These are phyloP conservation scores for Pholis gunnellus DNA, from an alignment of 2,113 vertebrate genomes.

Conservation along the genomic window DNA sequence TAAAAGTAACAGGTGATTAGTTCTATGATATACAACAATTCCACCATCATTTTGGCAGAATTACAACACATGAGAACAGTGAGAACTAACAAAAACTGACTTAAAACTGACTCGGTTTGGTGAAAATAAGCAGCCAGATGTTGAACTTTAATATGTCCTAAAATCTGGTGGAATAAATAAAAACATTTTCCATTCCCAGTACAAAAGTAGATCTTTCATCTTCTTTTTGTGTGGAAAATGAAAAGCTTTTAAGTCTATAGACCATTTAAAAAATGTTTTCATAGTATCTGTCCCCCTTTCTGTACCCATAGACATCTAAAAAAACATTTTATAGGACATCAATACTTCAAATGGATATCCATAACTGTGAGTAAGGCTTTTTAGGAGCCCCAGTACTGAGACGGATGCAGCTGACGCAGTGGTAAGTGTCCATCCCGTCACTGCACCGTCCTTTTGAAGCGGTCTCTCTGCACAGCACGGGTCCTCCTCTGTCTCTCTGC, in stretches of 20 bases:
- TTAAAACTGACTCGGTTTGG: background rate
- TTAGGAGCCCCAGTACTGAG: background rate
- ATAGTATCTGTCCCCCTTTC: background rate
- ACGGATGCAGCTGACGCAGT: background rate
- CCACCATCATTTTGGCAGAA: background rate
- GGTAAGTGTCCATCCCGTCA: conserved; percentile 47
- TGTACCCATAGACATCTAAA: background rate
- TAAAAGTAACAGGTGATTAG: background rate
- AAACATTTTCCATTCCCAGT: background rate
- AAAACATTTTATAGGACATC: background rate
- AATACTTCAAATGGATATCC: background rate
- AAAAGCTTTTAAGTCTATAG: background rate
- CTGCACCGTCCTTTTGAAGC: conserved; percentile 73
- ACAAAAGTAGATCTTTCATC: background rate
- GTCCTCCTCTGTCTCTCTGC: conserved; percentile 83
- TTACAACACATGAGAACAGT: background rate
- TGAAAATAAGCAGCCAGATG: conserved; percentile 1
- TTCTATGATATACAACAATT: background rate
- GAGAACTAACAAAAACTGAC: background rate
- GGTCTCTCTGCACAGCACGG: conserved; percentile 79
- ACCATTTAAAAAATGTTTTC: background rate
- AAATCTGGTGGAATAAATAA: conserved; percentile 16
- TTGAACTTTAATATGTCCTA: background rate
- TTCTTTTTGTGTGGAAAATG: background rate
- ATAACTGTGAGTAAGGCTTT: background rate